Conservation (phyloP, 2,888 invertebrate species). For the Aricia artaxerxes region DNA sequence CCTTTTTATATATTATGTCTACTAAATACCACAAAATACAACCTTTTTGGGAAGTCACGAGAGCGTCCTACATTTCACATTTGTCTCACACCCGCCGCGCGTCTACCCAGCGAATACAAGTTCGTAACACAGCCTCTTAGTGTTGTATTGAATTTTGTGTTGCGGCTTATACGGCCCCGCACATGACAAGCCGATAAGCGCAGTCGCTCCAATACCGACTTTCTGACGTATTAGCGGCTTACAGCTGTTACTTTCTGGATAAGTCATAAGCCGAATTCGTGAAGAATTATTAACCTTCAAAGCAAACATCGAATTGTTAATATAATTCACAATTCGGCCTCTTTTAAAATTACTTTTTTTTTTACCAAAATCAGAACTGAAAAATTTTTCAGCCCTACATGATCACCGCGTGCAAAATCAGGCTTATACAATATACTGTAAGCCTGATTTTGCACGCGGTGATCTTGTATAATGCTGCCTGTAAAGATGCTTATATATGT, state of each 20-base stretch:
- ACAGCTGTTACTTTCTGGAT: neutral
- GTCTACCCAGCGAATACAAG: neutral
- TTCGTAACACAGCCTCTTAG: neutral
- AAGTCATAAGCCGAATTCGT: neutral
- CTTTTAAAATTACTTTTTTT: no score
- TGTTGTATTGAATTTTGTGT: neutral
- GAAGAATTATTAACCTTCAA: neutral
- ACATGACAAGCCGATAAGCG: neutral
- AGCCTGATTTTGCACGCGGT: no score
- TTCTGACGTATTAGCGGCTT: neutral
- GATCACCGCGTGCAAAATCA: no score
- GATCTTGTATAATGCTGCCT: no score
- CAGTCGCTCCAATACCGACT: neutral
- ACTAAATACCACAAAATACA: neutral
- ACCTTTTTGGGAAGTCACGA: neutral
- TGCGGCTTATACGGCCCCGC: neutral
- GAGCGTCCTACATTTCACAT: neutral
- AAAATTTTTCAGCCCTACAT: no score
- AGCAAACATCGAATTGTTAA: neutral
- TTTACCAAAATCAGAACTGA: no score
- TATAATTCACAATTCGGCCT: no score
- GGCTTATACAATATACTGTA: no score
- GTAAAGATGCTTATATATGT: no score
- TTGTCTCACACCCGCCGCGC: neutral
- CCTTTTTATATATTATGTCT: no score